phyloP scores from a whole-genome alignment of 2,888 invertebrate genomes.

The Orthosia cruda region DNA sequence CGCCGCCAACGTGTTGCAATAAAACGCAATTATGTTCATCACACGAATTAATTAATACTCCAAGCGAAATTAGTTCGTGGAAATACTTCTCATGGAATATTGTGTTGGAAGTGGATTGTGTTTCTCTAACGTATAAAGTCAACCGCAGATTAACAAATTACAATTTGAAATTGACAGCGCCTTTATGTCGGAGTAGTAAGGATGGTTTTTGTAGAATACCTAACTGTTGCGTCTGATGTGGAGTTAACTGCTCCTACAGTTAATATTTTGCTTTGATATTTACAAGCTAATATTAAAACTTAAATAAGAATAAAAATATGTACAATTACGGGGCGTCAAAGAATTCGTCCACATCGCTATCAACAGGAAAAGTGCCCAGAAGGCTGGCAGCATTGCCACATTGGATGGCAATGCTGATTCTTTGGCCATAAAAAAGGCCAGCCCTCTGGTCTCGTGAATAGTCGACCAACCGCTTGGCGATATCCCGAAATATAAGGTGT shows the following conservation, averaged over 20 bases:
- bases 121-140: slow-evolving; percentile 4
- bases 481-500: too few species aligned
- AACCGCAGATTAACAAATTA: neutral
- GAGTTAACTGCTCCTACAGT: neutral
- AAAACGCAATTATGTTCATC: slow-evolving; percentile 79
- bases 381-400: too few species aligned
- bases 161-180: neutral
- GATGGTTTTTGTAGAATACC: neutral
- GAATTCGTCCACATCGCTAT: too few species aligned
- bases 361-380: too few species aligned
- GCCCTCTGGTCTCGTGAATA: too few species aligned
- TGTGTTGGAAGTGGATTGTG: neutral
- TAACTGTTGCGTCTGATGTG: too few species aligned
- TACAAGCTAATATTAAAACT: too few species aligned
- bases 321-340: too few species aligned
- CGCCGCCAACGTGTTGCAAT: slow-evolving; percentile 74
- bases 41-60: slow-evolving; percentile 74
- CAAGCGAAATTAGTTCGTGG: slow-evolving; percentile 72
- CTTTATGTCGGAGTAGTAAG: neutral
- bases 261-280: neutral
- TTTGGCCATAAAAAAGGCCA: too few species aligned
- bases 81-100: slow-evolving; percentile 48
- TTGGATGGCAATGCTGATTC: too few species aligned
- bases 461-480: too few species aligned
- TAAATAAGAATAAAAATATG: too few species aligned